phyloP scores from a whole-genome alignment of 2,797 vertebrate species.

The Onychomys torridus region DNA sequence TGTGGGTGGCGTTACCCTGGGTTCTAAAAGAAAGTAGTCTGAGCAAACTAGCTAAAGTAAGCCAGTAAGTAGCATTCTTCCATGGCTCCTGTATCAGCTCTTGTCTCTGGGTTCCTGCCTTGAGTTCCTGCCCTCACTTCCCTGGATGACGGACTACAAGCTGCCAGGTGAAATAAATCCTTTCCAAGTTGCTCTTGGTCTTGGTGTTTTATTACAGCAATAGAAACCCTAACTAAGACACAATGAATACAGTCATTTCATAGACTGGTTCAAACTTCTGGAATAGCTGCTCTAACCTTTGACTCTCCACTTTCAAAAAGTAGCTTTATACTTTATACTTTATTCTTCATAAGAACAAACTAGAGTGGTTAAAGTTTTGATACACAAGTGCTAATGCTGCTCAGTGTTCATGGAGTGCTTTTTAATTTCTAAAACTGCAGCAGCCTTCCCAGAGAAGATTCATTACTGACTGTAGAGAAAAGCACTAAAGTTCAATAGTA shows the following conservation, averaged over 20 bases:
- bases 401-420: background rate
- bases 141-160: background rate
- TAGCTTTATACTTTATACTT: slow-evolving; percentile 38
- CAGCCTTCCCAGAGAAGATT: slow-evolving; percentile 47
- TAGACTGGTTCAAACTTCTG: background rate
- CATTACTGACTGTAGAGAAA: background rate
- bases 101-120: background rate
- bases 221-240: background rate
- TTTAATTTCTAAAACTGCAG: slow-evolving; percentile 61
- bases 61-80: background rate
- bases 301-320: background rate
- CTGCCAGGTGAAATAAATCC: background rate
- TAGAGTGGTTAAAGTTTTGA: slow-evolving; percentile 49
- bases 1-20: background rate
- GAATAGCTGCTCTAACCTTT: background rate
- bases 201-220: background rate
- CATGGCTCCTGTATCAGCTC: background rate
- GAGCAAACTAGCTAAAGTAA: background rate
- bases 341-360: slow-evolving; percentile 17
- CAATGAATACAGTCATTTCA: background rate
- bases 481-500: background rate
- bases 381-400: slow-evolving; percentile 39
- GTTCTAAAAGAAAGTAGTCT: background rate
- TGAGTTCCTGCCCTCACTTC: background rate
- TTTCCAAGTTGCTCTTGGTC: background rate